Evolutionary conservation across 2,113 vertebrate genomes (phyloP), one percentile per base, ranked within the genome.

Genomic region (Burhinus oedicnemus): DNA sequence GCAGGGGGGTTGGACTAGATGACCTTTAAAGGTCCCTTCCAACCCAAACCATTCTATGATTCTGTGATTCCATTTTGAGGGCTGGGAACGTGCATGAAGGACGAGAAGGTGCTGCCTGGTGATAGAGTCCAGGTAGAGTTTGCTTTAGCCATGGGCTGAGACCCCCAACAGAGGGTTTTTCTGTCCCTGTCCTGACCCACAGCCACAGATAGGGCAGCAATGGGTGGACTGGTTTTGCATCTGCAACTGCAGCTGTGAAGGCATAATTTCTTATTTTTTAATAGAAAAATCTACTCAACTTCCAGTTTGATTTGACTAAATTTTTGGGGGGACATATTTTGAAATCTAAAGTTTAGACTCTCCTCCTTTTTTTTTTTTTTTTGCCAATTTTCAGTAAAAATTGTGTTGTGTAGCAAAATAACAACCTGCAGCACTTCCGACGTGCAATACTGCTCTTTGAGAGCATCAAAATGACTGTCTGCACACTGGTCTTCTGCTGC

Each of bases 401-500:
- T 8, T 29, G 5, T 36, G 34, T 14, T 27, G 10, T 19, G 32
- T 8, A 58, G 77, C 25, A 32, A 18, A 66, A 21, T 5, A 81
- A 26, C 44, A 44, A 26, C 60, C 26, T 32, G 30, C 32, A 66
- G 36, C 23, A 11, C 20, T 7, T 25, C n/a, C 1, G 3, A 16
- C 1, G 10, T 13, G 47, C 57, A 13, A 5, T 8, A 5, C 15
- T 25, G 57, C 45, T 55, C 58, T 57, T 40, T 0, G 4, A 29
- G 40, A 57, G 58, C 30, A 4, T 65, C n/a, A 12, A 26, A 32
- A 22, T 1, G 2, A 42, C 19, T 2, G 1, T 16, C 42, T 20
- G 44, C 52, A 6, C 1, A 4, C 32, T 0, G 1, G 15, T n/a
- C 21, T 44, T 71, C 69, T 8, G 36, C 36, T 30, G 15, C 51